Percentiles rank a stretch among this genome's conserved stretches.
Conservation (phyloP, 2,888 invertebrate species). For the Lycaena phlaeas region DNA sequence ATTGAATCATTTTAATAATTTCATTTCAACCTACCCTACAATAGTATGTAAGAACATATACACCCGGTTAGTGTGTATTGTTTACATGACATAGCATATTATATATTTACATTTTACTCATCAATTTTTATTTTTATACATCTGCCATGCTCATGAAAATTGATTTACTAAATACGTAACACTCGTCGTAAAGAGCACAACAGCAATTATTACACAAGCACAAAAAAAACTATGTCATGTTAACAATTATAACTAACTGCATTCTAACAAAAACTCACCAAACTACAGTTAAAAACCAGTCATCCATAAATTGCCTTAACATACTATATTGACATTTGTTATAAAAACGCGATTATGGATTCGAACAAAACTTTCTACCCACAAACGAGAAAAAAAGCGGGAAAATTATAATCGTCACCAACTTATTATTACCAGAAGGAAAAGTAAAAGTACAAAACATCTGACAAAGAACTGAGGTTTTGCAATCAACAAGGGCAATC, state of each 20-base stretch:
- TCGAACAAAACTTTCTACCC: slow-evolving; percentile 6
- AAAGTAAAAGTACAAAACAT: slow-evolving; percentile 12
- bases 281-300: slow-evolving; percentile 35
- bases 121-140: no score
- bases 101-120: neutral
- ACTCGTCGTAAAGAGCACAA: no score
- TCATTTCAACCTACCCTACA: no score
- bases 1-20: no score
- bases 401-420: neutral
- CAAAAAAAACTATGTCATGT: slow-evolving; percentile 25
- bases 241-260: slow-evolving; percentile 33
- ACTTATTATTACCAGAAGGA: slow-evolving; percentile 5
- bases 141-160: no score
- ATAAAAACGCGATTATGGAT: slow-evolving; percentile 10
- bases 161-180: slow-evolving; percentile 6
- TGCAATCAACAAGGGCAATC: slow-evolving; percentile 63
- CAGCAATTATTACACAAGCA: slow-evolving; percentile 17
- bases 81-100: slow-evolving; percentile 11
- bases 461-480: slow-evolving; percentile 64
- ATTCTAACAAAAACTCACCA: slow-evolving; percentile 29
- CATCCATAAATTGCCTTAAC: slow-evolving; percentile 41
- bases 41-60: no score
- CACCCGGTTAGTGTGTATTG: no score
- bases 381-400: slow-evolving; percentile 8
- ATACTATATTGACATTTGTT: slow-evolving; percentile 24